phyloP scores from a whole-genome alignment of 2,888 invertebrate genomes.

The Cephalotes varians region DNA sequence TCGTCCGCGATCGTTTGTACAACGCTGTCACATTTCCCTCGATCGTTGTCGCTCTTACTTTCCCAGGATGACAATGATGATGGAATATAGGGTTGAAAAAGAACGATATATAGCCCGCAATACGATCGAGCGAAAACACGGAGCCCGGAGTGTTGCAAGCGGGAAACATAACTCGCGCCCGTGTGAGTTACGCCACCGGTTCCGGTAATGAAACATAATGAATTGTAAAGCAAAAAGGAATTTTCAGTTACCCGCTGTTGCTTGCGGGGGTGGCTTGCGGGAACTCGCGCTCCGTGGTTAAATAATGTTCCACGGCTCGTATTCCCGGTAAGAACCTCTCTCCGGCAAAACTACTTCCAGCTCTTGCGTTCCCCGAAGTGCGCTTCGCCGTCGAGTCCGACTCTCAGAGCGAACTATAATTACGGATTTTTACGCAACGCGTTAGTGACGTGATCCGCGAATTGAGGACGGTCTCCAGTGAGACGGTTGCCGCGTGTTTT shows the following conservation, averaged over 20 bases:
- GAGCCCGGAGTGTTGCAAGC: constrained; percentile 7
- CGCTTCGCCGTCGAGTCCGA: neutral
- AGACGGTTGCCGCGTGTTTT: neutral
- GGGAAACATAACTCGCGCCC: constrained; percentile 36
- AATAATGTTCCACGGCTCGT: constrained; percentile 48
- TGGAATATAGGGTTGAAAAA: constrained; percentile 54
- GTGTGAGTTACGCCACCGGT: constrained; percentile 32
- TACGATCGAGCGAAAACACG: constrained; percentile 35
- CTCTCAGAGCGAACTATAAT: constrained; percentile 43
- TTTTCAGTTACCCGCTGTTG: constrained; percentile 60
- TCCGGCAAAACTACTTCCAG: constrained; percentile 6
- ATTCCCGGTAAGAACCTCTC: neutral
- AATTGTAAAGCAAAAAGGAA: constrained; percentile 56
- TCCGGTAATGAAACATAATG: constrained; percentile 66
- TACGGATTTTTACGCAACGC: constrained; percentile 48
- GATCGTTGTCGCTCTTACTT: constrained; percentile 18
- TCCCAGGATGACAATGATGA: constrained; percentile 25
- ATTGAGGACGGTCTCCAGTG: constrained; percentile 27
- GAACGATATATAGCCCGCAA: constrained; percentile 30
- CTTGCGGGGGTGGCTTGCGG: constrained; percentile 6
- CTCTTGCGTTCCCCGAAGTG: neutral
- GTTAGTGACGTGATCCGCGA: constrained; percentile 15
- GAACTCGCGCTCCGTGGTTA: constrained; percentile 47
- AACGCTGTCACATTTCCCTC: constrained; percentile 19
- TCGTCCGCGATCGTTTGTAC: constrained; percentile 42